phyloP scores from a whole-genome alignment of 1,140 invertebrate species.

The Drosophila sulfurigaster region DNA sequence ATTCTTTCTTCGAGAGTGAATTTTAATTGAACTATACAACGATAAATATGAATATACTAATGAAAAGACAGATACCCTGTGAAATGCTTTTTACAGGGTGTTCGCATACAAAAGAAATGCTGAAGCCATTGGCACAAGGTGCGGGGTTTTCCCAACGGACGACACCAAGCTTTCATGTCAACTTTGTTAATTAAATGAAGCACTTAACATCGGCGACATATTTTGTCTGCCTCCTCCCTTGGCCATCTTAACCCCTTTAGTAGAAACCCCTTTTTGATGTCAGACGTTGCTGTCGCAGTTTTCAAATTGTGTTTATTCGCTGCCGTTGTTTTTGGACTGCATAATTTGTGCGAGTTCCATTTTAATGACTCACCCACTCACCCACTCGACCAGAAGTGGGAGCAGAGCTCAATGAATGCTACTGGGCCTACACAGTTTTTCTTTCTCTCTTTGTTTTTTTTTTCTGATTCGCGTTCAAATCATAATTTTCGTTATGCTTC shows the following conservation, averaged over 20 bases:
- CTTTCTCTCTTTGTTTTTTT: background rate
- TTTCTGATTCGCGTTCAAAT: conserved; percentile 42
- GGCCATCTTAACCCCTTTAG: background rate
- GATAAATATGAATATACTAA: too few species aligned
- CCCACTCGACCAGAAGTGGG: conserved; percentile 9
- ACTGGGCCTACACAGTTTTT: conserved; percentile 7
- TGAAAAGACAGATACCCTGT: too few species aligned
- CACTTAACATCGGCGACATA: conserved; percentile 79
- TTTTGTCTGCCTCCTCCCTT: conserved; percentile 40
- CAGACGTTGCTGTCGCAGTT: conserved; percentile 11
- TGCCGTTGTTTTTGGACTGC: conserved; percentile 42
- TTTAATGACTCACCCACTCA: conserved; percentile 64
- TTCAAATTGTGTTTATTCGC: conserved; percentile 24
- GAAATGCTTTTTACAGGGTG: conserved; percentile 4
- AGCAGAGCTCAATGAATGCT: conserved; percentile 6
- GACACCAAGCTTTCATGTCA: conserved; percentile 69
- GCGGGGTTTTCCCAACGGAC: conserved; percentile 36
- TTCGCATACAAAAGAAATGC: conserved; percentile 12
- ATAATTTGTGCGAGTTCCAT: conserved; percentile 67
- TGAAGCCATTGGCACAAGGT: conserved; percentile 13
- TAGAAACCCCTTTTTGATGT: conserved; percentile 2
- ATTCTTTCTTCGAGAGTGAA: background rate
- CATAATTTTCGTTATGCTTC: conserved; percentile 75
- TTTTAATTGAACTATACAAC: background rate
- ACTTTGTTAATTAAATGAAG: conserved; percentile 83